Conservation (phyloP, 1,140 invertebrate species). For the Cotesia chilonis region DNA sequence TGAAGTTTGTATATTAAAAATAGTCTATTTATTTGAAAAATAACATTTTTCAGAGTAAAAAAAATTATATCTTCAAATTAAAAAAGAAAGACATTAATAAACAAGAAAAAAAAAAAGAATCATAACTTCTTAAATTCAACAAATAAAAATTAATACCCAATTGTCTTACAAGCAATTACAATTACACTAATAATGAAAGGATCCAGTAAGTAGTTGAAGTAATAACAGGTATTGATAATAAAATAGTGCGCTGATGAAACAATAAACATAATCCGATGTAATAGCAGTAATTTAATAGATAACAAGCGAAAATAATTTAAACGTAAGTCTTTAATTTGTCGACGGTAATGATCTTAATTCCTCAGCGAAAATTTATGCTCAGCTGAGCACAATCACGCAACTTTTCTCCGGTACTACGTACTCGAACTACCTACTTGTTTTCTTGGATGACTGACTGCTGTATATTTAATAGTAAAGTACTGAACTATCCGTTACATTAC, state of each 20-base stretch:
- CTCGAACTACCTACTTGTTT: not conserved
- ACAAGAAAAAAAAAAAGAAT: too few relatives aligned
- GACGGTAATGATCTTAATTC: constrained; percentile 9
- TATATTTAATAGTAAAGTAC: not conserved
- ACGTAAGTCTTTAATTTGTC: constrained; percentile 29
- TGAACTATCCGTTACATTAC: not conserved
- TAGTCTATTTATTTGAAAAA: too few relatives aligned
- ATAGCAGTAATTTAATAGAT: constrained; percentile 22
- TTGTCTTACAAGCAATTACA: too few relatives aligned
- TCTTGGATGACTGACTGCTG: not conserved
- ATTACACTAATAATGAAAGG: too few relatives aligned
- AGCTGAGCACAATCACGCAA: constrained; percentile 27
- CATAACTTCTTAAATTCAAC: too few relatives aligned
- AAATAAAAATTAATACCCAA: too few relatives aligned
- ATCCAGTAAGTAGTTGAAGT: too few relatives aligned
- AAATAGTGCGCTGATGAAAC: not conserved
- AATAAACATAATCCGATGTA: not conserved
- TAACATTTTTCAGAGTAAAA: too few relatives aligned
- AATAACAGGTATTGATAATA: not conserved
- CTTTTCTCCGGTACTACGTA: constrained; percentile 13
- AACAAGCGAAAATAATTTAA: constrained; percentile 30
- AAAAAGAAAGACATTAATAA: too few relatives aligned
- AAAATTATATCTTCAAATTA: too few relatives aligned
- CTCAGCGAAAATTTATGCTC: constrained; percentile 31
- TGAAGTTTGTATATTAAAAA: too few relatives aligned